Percentiles rank a stretch among this genome's conserved stretches.
Conservation (phyloP, 2,888 invertebrate genomes). For the Ochropacha duplaris region DNA sequence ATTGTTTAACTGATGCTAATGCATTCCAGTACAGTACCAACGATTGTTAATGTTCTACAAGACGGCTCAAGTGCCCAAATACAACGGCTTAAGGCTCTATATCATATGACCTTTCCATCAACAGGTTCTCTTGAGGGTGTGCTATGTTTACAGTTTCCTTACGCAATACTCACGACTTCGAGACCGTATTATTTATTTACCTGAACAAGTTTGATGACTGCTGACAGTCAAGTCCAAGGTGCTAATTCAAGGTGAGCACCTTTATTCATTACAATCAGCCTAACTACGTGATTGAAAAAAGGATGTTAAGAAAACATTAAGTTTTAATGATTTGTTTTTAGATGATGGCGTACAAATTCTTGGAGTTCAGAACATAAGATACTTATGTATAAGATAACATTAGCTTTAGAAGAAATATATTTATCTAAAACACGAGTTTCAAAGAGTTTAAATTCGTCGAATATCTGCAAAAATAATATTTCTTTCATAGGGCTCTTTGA, state of each 20-base stretch:
- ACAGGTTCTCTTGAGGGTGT: not conserved
- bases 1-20: no score
- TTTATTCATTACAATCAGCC: constrained; percentile 5
- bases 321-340: no score
- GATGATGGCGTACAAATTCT: no score
- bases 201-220: constrained; percentile 18
- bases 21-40: no score
- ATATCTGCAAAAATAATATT: not conserved
- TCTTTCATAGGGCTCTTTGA: not conserved
- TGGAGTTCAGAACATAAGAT: no score
- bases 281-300: not conserved
- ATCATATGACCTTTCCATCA: not conserved
- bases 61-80: no score
- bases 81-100: not conserved
- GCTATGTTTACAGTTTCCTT: not conserved
- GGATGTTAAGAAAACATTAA: not conserved
- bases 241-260: constrained; percentile 11
- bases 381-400: no score
- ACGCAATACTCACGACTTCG: not conserved
- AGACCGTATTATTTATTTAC: not conserved
- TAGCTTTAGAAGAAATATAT: no score
- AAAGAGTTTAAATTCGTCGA: not conserved
- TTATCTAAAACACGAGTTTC: not conserved
- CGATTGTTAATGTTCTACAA: no score
- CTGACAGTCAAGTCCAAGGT: constrained; percentile 23